These are phyloP conservation scores for Dioctria rufipes DNA, from an alignment of 2,888 invertebrate species.

Conservation along the genomic window DNA sequence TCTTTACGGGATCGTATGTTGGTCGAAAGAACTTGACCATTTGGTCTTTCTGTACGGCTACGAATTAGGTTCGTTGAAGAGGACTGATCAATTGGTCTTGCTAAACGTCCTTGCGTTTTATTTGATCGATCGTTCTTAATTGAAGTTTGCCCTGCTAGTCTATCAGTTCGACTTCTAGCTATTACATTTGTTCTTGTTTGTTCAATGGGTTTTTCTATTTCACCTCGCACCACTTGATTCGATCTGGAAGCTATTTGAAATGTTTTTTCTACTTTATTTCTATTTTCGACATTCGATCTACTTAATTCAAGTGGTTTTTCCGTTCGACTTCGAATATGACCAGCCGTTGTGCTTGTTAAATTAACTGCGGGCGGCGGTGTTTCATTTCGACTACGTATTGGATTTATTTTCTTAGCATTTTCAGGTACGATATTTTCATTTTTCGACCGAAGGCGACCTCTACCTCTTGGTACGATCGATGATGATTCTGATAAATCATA, in stretches of 20 bases:
- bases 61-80: not conserved
- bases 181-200: slow-evolving; percentile 15
- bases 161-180: slow-evolving; percentile 6
- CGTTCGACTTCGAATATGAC: not conserved
- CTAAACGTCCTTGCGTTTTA: not conserved
- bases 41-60: not conserved
- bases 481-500: slow-evolving; percentile 51
- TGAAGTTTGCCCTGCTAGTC: not conserved
- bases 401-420: not conserved
- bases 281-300: too few species aligned
- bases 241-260: too few species aligned
- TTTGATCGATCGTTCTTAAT: slow-evolving; percentile 8
- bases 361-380: not conserved
- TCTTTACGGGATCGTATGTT: not conserved
- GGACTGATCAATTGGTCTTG: not conserved
- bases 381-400: slow-evolving; percentile 41
- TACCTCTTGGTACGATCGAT: slow-evolving; percentile 55
- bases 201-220: not conserved
- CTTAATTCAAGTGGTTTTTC: not conserved
- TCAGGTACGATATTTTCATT: slow-evolving; percentile 40
- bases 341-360: too few species aligned
- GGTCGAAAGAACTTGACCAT: not conserved
- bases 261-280: too few species aligned
- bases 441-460: slow-evolving; percentile 54
- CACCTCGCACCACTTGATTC: not conserved